These are phyloP conservation scores for Drosophila aldrichi DNA, from an alignment of 2,888 invertebrate species.

Conservation along the genomic window DNA sequence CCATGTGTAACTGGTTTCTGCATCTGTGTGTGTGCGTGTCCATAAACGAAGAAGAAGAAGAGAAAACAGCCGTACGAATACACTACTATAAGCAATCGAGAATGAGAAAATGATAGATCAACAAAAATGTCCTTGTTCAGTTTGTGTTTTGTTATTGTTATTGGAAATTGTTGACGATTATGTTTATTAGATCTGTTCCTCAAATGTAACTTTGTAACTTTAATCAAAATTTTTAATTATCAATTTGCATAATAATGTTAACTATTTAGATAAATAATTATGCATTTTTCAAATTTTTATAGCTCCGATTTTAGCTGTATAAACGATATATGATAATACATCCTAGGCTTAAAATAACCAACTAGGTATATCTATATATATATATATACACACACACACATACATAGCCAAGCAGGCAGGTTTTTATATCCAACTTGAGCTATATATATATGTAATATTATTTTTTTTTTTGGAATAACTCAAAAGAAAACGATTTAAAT, in stretches of 20 bases:
- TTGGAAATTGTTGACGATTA: constrained; percentile 3
- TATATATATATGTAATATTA: constrained; percentile 8
- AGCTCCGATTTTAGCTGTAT: constrained; percentile 26
- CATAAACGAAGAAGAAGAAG: background rate
- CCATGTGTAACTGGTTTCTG: constrained; percentile 10
- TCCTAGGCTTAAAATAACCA: constrained; percentile 12
- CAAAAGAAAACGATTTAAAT: constrained; percentile 39
- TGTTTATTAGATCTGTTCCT: constrained; percentile 18
- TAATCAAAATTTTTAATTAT: constrained; percentile 48
- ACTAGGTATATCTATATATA: constrained; percentile 5
- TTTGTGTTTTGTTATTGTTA: constrained; percentile 16
- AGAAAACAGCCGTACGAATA: constrained; percentile 18
- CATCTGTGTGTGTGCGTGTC: constrained; percentile 11
- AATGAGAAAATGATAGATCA: background rate
- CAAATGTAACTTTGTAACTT: constrained; percentile 27
- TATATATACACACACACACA: constrained; percentile 11
- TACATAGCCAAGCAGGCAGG: constrained; percentile 20
- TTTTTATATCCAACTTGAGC: constrained; percentile 26
- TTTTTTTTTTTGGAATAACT: constrained; percentile 23
- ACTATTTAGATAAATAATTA: constrained; percentile 14
- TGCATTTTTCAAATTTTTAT: constrained; percentile 24
- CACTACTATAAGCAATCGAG: constrained; percentile 36
- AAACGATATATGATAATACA: constrained; percentile 16
- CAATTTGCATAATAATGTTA: constrained; percentile 11
- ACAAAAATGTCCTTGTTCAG: constrained; percentile 1